These are phyloP conservation scores for Stegostoma tigrinum DNA, from an alignment of 2,113 vertebrate species.

Conservation along the genomic window DNA sequence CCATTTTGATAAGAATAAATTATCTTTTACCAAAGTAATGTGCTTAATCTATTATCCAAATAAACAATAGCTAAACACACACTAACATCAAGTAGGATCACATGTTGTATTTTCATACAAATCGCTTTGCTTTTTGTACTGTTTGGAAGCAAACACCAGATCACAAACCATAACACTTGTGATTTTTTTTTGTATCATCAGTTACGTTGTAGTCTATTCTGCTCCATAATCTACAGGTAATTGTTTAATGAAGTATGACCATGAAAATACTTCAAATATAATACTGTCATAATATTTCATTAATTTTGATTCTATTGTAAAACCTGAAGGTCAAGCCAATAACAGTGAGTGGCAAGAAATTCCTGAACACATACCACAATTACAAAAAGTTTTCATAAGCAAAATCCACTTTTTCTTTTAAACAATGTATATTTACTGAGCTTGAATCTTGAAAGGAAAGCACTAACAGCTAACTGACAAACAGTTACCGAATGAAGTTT, in stretches of 20 bases:
- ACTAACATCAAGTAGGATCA: background rate
- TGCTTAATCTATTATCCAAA: background rate
- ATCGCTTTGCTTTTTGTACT: background rate
- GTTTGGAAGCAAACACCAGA: background rate
- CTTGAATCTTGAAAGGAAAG: background rate
- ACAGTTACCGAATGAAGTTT: background rate
- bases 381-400: background rate
- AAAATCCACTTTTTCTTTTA: background rate
- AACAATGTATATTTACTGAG: background rate
- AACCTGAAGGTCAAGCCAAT: background rate
- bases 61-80: background rate
- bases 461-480: background rate
- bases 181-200: background rate
- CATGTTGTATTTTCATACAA: background rate
- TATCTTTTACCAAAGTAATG: background rate
- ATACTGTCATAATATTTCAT: background rate
- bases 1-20: background rate
- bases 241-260: no score
- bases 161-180: background rate
- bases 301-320: background rate
- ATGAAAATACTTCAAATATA: no score
- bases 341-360: background rate
- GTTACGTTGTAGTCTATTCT: background rate
- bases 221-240: background rate
- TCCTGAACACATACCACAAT: background rate